Conservation (phyloP, 2,888 invertebrate species). For the Empis stercorea region DNA sequence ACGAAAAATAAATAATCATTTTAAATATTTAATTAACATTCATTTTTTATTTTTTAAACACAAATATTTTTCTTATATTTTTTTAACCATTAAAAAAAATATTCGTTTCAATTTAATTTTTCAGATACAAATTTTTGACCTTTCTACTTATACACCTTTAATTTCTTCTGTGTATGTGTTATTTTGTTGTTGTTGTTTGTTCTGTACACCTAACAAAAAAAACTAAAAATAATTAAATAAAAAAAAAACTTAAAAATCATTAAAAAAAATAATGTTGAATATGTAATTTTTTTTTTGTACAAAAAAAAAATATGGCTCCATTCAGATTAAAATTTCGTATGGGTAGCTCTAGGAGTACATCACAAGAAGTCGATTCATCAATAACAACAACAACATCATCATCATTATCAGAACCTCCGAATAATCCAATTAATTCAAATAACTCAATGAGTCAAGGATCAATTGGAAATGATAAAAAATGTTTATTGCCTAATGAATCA, state of each 20-base stretch:
- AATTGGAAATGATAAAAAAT: conserved; percentile 29
- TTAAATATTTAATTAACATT: too few relatives aligned
- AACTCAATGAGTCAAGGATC: conserved; percentile 33
- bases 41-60: too few relatives aligned
- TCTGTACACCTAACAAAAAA: neutral
- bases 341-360: conserved; percentile 35
- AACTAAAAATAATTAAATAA: neutral
- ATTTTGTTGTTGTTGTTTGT: too few relatives aligned
- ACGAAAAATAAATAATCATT: too few relatives aligned
- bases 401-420: neutral
- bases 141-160: too few relatives aligned
- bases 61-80: too few relatives aligned
- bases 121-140: too few relatives aligned
- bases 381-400: conserved; percentile 1
- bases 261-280: neutral
- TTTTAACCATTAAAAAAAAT: too few relatives aligned
- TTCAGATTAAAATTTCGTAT: conserved; percentile 37
- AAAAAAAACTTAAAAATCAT: too few relatives aligned
- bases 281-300: too few relatives aligned
- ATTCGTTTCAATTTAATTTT: too few relatives aligned
- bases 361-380: conserved; percentile 32
- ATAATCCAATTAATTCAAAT: conserved; percentile 28
- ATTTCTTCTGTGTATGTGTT: too few relatives aligned
- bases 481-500: conserved; percentile 28
- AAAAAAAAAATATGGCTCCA: conserved; percentile 27